Conservation (phyloP, 2,888 invertebrate species). For the Cheilosia urbana region DNA sequence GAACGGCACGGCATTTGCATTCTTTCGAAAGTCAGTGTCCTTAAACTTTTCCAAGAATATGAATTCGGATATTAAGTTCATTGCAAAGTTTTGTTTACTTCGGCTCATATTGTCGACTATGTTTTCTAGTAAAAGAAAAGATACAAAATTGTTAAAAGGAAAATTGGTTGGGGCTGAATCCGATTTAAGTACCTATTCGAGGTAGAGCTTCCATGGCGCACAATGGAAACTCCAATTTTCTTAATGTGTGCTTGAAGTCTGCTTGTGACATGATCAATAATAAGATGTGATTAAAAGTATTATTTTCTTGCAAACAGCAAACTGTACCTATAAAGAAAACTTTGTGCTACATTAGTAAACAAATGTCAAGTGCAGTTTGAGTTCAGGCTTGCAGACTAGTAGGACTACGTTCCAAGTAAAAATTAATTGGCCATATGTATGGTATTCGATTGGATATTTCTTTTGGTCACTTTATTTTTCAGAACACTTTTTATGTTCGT, state of each 20-base stretch:
- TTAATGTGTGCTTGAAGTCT: conserved; percentile 88
- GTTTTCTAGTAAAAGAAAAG: conserved; percentile 77
- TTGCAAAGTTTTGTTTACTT: conserved; percentile 86
- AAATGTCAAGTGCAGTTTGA: too few relatives aligned
- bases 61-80: conserved; percentile 93
- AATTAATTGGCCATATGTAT: too few relatives aligned
- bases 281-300: neutral
- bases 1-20: conserved; percentile 74
- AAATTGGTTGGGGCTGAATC: neutral
- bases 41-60: conserved; percentile 90
- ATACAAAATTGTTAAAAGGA: neutral
- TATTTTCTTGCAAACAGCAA: too few relatives aligned
- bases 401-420: too few relatives aligned
- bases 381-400: too few relatives aligned
- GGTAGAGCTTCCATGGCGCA: conserved; percentile 90
- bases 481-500: too few relatives aligned
- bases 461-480: too few relatives aligned
- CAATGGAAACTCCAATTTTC: conserved; percentile 91
- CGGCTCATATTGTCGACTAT: conserved; percentile 80
- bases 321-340: too few relatives aligned
- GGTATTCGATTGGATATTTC: too few relatives aligned
- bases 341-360: too few relatives aligned
- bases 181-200: conserved; percentile 87
- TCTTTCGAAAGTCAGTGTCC: conserved; percentile 80
- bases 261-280: conserved; percentile 74